Base-by-base conservation (phyloP, 2,797 vertebrate genomes). In the Ambastaia sidthimunki region DNA sequence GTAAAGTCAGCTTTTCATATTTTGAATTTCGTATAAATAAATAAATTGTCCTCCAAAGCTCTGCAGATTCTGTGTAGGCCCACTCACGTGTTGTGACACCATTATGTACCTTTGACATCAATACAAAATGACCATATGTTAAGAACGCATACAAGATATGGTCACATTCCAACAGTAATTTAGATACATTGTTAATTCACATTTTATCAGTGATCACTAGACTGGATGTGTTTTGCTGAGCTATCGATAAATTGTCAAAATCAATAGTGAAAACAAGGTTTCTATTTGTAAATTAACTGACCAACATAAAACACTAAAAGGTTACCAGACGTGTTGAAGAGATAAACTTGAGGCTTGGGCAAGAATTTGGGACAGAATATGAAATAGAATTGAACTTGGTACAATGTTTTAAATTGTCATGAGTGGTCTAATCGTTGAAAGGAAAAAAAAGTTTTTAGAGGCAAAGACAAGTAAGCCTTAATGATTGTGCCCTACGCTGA, bases 61-160 rank as follows among this genome's bases (percentile, higher is more conserved):
- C 21, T 59, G 57, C 57, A 59, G 57, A 62, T 62, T 62, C 25
- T 9, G 6, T 62, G 59, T 62, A 28, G 59, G 15, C 23, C 59
- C 6, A 15, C 59, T 62, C 23, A 62, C 28, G 25, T 31, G 59
- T 59, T 62, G 41, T 13, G 60, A 76, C 41, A 80, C 75, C 55
- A 84, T 67, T 80, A 78, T 82, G 80, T 70, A n/a, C 81, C 74
- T 25, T 86, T 67, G 28, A 82, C 76, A 82, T 82, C 87, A 82
- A 81, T 83, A 87, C 86, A 83, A 78, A 87, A 86, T 72, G 50
- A 65, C 74, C 60, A 65, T 69, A 62, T 67, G 50, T 68, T 55
- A 65, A 60, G 16, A 71, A 65, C 67, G 71, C 65, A 78, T 62
- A 62, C 31, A 72, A 70, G 48, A 70, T 78, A 82, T 62, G 65